These are phyloP conservation scores for Semibalanus balanoides DNA, from an alignment of 1,140 invertebrate species.

Conservation along the genomic window DNA sequence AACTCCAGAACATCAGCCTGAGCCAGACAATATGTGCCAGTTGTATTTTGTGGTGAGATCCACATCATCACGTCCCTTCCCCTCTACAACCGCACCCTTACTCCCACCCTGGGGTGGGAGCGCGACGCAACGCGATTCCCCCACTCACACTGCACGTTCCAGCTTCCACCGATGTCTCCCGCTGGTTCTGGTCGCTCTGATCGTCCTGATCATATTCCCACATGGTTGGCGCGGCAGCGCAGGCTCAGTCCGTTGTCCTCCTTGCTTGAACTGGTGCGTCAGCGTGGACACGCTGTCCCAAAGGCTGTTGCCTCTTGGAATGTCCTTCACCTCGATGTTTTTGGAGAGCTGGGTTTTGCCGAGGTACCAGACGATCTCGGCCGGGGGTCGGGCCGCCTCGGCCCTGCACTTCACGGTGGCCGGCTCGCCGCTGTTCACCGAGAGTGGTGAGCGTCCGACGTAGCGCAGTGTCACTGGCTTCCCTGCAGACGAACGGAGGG, in stretches of 20 bases:
- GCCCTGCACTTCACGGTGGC: neutral
- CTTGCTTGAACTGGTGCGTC: neutral
- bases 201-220: neutral
- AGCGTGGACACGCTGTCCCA: neutral
- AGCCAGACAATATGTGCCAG: no score
- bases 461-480: neutral
- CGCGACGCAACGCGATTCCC: no score
- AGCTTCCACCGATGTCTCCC: neutral
- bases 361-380: neutral
- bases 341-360: neutral
- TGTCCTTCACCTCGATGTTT: neutral
- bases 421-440: neutral
- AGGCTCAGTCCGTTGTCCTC: neutral
- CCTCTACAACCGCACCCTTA: no score
- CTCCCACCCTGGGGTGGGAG: no score
- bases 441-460: neutral
- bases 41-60: no score
- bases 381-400: neutral
- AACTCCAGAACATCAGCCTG: no score
- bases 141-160: slow-evolving; percentile 1
- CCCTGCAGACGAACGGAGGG: no score
- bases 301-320: neutral
- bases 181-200: neutral
- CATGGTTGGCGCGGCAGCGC: neutral
- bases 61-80: no score